Evolutionary conservation across 1,140 invertebrate species (phyloP), one percentile per base, ranked within the genome.

Genomic region (Musca domestica): DNA sequence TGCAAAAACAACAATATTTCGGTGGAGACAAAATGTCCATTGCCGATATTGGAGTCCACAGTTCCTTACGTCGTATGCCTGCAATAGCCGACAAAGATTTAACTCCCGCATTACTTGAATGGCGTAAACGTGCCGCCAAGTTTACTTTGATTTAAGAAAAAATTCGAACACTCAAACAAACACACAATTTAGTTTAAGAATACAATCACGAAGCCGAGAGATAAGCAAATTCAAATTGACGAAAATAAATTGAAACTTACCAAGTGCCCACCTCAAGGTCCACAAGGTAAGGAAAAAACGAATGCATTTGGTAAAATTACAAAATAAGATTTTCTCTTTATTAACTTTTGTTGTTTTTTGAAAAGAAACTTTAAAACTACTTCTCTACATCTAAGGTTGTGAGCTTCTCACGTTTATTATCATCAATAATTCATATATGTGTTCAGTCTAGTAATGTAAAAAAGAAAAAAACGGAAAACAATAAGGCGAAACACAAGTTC

Each of bases 21-120:
- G 73, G 78, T 17, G 79, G 79, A 19, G 49, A 68, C 14, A 64
- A 76, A 70, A 74, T 81, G 68, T 79, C 79, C 3, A 72, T 81
- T 22, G 79, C 79, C 7, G 79, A 81, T 41, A 77, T 81, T 51
- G 79, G 76, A 15, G 79, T 81, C 6, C 72, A 78, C 20, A 81
- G 78, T 48, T 78, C 79, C 2, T 68, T 81, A 12, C 76, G 74
- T 67, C 76, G 78, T 19, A 76, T 81, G 74, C 75, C 77, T n/a
- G 23, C 68, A 10, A 71, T 80, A n/a, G 75, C 69, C 0, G 71
- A 76, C 6, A 80, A 78, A 69, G 78, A 80, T 64, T 67, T 80
- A n/a, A 75, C 78, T 10, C 78, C 78, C 0, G 73, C 76, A 22
- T 67, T 80, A 10, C 65, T 72, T 12, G 76, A 76, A 7, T 80